Evolutionary conservation across 1,140 invertebrate genomes (phyloP).

Genomic region (Polypedilum vanderplanki): DNA sequence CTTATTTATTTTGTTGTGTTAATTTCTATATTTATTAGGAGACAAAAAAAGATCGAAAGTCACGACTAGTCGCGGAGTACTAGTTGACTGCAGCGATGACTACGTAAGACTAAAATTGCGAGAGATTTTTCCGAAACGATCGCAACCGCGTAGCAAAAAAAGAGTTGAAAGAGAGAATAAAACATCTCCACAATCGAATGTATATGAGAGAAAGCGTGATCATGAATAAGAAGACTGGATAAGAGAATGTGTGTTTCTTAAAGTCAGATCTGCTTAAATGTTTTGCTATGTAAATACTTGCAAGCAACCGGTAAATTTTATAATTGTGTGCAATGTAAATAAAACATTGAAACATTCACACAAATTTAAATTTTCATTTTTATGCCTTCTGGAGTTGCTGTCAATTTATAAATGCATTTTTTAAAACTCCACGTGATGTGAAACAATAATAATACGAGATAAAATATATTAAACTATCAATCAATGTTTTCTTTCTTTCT

Average conservation of each 20-base stretch:
- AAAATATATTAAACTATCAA: background rate
- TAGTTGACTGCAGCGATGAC: constrained; percentile 27
- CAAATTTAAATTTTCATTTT: background rate
- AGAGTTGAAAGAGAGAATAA: background rate
- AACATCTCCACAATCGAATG: background rate
- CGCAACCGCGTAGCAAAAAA: constrained; percentile 32
- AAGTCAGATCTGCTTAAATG: background rate
- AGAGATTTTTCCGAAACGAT: background rate
- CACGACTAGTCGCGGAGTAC: constrained; percentile 8
- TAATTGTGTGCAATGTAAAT: background rate
- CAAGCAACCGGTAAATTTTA: background rate
- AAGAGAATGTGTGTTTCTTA: background rate
- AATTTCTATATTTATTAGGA: background rate
- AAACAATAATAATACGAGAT: background rate
- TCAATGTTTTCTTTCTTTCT: background rate
- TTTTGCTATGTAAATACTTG: background rate
- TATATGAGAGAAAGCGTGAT: background rate
- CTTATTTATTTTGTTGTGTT: background rate
- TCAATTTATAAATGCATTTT: background rate
- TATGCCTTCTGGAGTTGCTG: background rate
- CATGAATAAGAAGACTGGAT: constrained; percentile 11
- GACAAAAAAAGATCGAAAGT: background rate
- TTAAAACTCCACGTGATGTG: background rate
- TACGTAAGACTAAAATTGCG: constrained; percentile 30
- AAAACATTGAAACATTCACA: background rate